A percentile compares a stretch with the other conserved stretches of the same genome.
Evolutionary conservation across 1,140 invertebrate species (phyloP).

Genomic region (Colletes gigas): DNA sequence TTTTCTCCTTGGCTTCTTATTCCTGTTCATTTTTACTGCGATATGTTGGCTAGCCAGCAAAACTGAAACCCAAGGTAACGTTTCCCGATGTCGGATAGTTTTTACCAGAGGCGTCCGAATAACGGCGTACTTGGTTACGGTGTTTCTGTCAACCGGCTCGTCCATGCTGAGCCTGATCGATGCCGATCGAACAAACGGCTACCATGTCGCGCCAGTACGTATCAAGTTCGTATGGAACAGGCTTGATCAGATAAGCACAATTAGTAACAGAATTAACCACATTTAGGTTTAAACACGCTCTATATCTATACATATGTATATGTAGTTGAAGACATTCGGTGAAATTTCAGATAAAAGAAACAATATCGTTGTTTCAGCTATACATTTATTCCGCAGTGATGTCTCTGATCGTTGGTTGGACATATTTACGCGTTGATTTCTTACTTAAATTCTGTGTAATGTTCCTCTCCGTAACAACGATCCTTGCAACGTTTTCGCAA

Average conservation of each 20-base stretch:
- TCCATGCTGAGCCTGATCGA: slow-evolving; percentile 73
- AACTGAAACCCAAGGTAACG: slow-evolving; percentile 11
- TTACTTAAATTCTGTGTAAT: slow-evolving; percentile 90
- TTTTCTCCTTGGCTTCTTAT: slow-evolving; percentile 70
- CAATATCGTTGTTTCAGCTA: slow-evolving; percentile 81
- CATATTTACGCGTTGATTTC: slow-evolving; percentile 92
- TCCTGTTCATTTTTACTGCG: slow-evolving; percentile 69
- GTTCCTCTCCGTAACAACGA: slow-evolving; percentile 83
- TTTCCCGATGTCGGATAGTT: slow-evolving; percentile 2
- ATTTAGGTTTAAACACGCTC: no score
- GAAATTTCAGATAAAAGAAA: neutral
- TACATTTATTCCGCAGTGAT: slow-evolving; percentile 91
- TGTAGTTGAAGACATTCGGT: neutral
- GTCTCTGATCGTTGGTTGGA: slow-evolving; percentile 88
- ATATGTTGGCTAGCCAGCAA: slow-evolving; percentile 71
- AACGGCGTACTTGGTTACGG: slow-evolving; percentile 73
- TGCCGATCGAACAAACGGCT: slow-evolving; percentile 47
- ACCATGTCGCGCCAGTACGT: slow-evolving; percentile 47
- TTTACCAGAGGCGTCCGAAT: slow-evolving; percentile 71
- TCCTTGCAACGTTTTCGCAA: slow-evolving; percentile 71
- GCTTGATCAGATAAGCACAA: no score
- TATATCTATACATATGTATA: no score
- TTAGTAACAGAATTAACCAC: no score
- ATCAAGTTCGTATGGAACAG: neutral
- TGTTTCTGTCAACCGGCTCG: slow-evolving; percentile 69